These are phyloP conservation scores for Lysandra coridon DNA, from an alignment of 2,888 invertebrate genomes.

Conservation along the genomic window DNA sequence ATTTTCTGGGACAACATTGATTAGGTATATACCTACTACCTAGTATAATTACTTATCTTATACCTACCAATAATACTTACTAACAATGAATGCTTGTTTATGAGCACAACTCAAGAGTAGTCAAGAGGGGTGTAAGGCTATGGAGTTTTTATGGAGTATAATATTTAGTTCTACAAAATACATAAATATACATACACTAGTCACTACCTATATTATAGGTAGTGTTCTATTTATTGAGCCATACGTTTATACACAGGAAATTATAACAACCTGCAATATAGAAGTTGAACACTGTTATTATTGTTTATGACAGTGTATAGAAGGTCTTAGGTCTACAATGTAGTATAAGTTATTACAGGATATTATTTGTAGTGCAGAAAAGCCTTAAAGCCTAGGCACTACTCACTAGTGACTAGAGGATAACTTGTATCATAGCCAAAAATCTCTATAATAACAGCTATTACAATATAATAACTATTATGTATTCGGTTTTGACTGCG, in stretches of 20 bases:
- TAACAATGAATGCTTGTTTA: too few relatives aligned
- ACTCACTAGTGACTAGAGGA: neutral
- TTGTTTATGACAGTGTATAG: slow-evolving; percentile 11
- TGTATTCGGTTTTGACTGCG: slow-evolving; percentile 90
- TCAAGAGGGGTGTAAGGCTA: too few relatives aligned
- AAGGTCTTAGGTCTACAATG: neutral
- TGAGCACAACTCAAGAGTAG: too few relatives aligned
- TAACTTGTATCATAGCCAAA: too few relatives aligned
- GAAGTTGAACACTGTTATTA: slow-evolving; percentile 1
- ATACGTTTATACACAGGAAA: slow-evolving; percentile 24
- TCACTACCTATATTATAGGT: too few relatives aligned
- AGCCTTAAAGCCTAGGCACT: neutral
- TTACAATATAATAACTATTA: too few relatives aligned
- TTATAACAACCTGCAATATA: slow-evolving; percentile 14
- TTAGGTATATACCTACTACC: too few relatives aligned
- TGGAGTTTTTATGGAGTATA: neutral
- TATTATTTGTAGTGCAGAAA: neutral
- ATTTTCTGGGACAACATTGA: too few relatives aligned
- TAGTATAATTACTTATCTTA: too few relatives aligned
- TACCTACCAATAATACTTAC: too few relatives aligned
- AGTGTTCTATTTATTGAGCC: neutral
- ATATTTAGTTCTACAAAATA: slow-evolving; percentile 1
- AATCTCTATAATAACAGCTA: too few relatives aligned
- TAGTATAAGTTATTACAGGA: slow-evolving; percentile 10
- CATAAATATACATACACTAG: too few relatives aligned